Base-by-base conservation (phyloP, 2,113 vertebrate species). In the Panurus biarmicus region DNA sequence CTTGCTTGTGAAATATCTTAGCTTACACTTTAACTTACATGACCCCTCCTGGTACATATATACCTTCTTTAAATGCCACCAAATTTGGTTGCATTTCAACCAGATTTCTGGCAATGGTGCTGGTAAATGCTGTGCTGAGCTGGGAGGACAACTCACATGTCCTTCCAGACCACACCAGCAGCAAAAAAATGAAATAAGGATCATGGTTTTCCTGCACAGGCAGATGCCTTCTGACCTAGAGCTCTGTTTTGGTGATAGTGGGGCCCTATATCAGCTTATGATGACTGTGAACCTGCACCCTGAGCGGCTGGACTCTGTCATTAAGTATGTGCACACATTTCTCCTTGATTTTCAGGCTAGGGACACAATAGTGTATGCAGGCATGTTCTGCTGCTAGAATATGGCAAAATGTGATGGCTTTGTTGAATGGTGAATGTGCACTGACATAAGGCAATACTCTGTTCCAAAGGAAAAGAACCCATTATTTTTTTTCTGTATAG, bases 381-480 rank as follows among this genome's bases (percentile, higher is more conserved):
- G 14, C 71, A 47, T 40, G 47, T 82, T 87, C 73, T 79, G 58
- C 50, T 8, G 44, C 77, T 75, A 87, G 66, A 89, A 79, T 50
- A 74, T 44, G 23, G 44, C 31, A 83, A 87, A 93, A 87, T 10
- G 2, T 31, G 40, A 78, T 95, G 84, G 85, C 35, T 95, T 78
- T 90, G 65, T 45, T 91, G 75, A 83, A 76, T 87, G 71, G 87
- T 71, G 75, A 92, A 90, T 80, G 78, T 95, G 48, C 36, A 26
- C 87, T 82, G 28, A 67, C 54, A 77, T 71, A 85, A 87, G 62
- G 60, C 51, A 95, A 77, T 51, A 89, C 35, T 69, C 61, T 94
- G 90, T 92, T 96, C 85, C 76, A 91, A 92, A 95, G 51, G 77
- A 93, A 95, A 95, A 93, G 95, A 91, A 18, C 1, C 20, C 11